Conservation (phyloP, 1,140 invertebrate species). For the Eupeodes corollae region DNA sequence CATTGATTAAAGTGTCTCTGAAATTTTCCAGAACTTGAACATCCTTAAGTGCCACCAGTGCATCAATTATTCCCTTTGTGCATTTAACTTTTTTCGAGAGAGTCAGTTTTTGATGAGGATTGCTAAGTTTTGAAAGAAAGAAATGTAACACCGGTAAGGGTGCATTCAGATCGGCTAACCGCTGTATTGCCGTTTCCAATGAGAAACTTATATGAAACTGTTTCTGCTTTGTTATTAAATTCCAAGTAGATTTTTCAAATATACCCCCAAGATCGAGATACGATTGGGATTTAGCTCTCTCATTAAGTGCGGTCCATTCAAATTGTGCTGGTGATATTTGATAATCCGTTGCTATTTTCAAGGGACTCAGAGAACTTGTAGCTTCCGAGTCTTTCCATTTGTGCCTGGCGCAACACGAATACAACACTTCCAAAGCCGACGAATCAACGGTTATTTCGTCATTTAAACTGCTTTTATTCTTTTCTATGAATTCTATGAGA, state of each 20-base stretch:
- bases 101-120: constrained; percentile 22
- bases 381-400: constrained; percentile 32
- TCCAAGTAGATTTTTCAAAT: constrained; percentile 31
- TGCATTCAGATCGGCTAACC: constrained; percentile 24
- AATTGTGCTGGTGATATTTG: constrained; percentile 30
- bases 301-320: constrained; percentile 34
- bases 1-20: constrained; percentile 20
- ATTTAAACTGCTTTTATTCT: constrained; percentile 8
- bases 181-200: constrained; percentile 22
- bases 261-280: constrained; percentile 30
- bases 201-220: constrained; percentile 35
- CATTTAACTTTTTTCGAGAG: constrained; percentile 28
- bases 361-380: constrained; percentile 17
- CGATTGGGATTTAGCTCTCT: constrained; percentile 27
- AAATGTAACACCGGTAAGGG: constrained; percentile 24
- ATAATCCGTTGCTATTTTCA: constrained; percentile 23
- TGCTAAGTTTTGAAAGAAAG: constrained; percentile 31
- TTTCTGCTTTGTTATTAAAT: constrained; percentile 28
- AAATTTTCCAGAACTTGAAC: constrained; percentile 25
- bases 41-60: constrained; percentile 27
- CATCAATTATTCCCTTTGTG: constrained; percentile 29
- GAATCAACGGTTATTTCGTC: constrained; percentile 4
- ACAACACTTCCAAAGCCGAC: constrained; percentile 28
- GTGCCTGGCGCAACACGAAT: constrained; percentile 25
- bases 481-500: constrained; percentile 21